These are phyloP conservation scores for Cotesia chilonis DNA, from an alignment of 1,140 invertebrate species.

Conservation along the genomic window DNA sequence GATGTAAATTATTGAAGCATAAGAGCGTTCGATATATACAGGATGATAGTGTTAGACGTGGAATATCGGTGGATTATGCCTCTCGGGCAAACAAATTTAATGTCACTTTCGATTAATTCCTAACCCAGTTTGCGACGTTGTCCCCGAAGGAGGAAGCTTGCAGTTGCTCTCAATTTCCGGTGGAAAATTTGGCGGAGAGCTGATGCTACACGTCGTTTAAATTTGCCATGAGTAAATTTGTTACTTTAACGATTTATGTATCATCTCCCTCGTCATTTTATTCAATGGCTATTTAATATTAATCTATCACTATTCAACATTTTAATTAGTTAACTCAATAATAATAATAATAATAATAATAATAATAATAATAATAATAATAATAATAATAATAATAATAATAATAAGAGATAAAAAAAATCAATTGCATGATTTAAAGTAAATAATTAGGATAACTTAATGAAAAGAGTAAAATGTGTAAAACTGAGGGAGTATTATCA, in stretches of 20 bases:
- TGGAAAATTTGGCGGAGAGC: slow-evolving; percentile 34
- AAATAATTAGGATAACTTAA: too few relatives aligned
- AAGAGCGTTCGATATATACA: background rate
- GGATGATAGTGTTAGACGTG: slow-evolving; percentile 19
- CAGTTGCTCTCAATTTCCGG: slow-evolving; percentile 35
- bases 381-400: too few relatives aligned
- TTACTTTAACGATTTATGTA: slow-evolving; percentile 10
- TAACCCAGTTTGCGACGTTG: slow-evolving; percentile 28
- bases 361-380: too few relatives aligned
- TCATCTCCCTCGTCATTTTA: background rate
- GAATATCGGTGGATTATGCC: slow-evolving; percentile 22
- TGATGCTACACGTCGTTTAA: slow-evolving; percentile 24
- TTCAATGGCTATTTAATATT: background rate
- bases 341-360: too few relatives aligned
- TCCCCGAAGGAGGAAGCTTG: slow-evolving; percentile 30
- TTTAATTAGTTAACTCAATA: background rate
- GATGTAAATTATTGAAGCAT: slow-evolving; percentile 5
- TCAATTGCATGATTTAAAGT: too few relatives aligned
- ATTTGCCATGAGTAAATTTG: slow-evolving; percentile 17
- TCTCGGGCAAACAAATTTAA: slow-evolving; percentile 34
- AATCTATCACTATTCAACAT: background rate
- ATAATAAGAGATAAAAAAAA: too few relatives aligned
- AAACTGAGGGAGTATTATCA: background rate
- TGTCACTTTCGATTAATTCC: slow-evolving; percentile 35
- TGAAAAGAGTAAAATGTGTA: too few relatives aligned